phyloP scores from a whole-genome alignment of 2,888 invertebrate genomes.

The Oegoconia quadripuncta region DNA sequence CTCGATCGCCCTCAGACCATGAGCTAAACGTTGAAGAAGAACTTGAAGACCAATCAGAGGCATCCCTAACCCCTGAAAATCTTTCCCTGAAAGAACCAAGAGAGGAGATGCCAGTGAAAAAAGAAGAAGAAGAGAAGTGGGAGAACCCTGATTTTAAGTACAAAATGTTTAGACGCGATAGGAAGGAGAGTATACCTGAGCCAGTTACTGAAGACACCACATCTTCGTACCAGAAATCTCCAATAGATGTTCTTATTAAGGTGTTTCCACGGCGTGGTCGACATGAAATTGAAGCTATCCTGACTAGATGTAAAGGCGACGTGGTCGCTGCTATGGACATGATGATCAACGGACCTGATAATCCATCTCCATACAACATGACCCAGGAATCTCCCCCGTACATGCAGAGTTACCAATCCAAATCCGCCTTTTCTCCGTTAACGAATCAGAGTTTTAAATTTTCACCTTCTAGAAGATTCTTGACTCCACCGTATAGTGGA shows the following conservation, averaged over 20 bases:
- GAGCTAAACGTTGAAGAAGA: constrained; percentile 80
- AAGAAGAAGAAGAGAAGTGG: constrained; percentile 73
- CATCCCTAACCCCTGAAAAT: constrained; percentile 87
- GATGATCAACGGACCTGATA: constrained; percentile 83
- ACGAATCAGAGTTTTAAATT: constrained; percentile 81
- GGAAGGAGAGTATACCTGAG: constrained; percentile 43
- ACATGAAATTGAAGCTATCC: constrained; percentile 90
- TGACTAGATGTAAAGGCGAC: constrained; percentile 92
- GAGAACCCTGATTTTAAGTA: constrained; percentile 62
- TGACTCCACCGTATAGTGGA: constrained; percentile 90
- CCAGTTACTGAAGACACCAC: constrained; percentile 37
- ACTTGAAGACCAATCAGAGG: constrained; percentile 67
- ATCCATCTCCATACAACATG: constrained; percentile 50
- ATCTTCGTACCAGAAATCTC: constrained; percentile 80
- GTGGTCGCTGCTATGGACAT: constrained; percentile 96
- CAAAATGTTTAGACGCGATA: constrained; percentile 59
- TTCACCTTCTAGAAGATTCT: constrained; percentile 86
- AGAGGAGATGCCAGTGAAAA: constrained; percentile 68
- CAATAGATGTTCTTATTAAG: constrained; percentile 91
- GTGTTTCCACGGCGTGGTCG: constrained; percentile 94
- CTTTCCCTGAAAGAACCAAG: constrained; percentile 86
- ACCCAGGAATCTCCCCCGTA: constrained; percentile 69
- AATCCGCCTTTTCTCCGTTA: constrained; percentile 89
- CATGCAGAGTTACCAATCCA: constrained; percentile 73
- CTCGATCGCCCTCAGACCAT: constrained; percentile 69